A percentile compares a stretch with the other conserved stretches of the same genome.
Evolutionary conservation across 1,140 invertebrate genomes (phyloP).

Genomic region (Danaus plexippus): DNA sequence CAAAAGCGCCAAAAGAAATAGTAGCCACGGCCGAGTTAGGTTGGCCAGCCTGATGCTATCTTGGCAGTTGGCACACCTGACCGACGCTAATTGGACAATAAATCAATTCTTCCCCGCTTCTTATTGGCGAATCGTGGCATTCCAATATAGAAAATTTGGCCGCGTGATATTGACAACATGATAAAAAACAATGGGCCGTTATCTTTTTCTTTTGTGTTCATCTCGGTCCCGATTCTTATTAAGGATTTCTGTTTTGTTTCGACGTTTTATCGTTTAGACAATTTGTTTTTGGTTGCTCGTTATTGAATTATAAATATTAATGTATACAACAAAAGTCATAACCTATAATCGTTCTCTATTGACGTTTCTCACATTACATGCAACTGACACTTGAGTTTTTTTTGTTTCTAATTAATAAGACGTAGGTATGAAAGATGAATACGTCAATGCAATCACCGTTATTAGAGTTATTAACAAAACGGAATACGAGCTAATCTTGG

Average conservation of each 20-base stretch:
- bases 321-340: constrained; percentile 6
- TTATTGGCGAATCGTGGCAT: constrained; percentile 71
- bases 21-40: constrained; percentile 60
- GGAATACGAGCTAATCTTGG: constrained; percentile 62
- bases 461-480: constrained; percentile 67
- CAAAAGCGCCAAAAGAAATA: constrained; percentile 67
- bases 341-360: not conserved
- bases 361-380: too few species aligned
- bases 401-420: constrained; percentile 9
- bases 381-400: not conserved
- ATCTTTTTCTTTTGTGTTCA: constrained; percentile 71
- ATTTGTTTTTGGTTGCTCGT: constrained; percentile 66
- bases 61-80: constrained; percentile 72
- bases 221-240: constrained; percentile 65
- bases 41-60: constrained; percentile 69
- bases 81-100: constrained; percentile 72
- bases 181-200: constrained; percentile 68
- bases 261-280: constrained; percentile 64
- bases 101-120: constrained; percentile 71
- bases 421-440: constrained; percentile 30
- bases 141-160: constrained; percentile 72
- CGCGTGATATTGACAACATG: constrained; percentile 70
- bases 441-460: constrained; percentile 44
- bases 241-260: constrained; percentile 61
- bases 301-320: constrained; percentile 59